Conservation (phyloP, 2,888 invertebrate genomes). For the Anthrax anthrax region DNA sequence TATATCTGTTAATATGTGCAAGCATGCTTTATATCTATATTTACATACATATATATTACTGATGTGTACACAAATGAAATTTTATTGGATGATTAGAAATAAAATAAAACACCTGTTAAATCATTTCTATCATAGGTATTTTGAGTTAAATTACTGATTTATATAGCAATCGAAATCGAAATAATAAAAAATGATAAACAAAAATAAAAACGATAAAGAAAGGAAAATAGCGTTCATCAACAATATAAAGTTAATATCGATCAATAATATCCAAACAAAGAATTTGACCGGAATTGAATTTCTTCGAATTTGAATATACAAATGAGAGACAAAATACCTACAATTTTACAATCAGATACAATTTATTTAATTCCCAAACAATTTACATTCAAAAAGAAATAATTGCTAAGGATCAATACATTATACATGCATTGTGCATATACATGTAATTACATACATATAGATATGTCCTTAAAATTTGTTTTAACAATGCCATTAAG, state of each 20-base stretch:
- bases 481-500: conserved; percentile 2
- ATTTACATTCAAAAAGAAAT: conserved; percentile 1
- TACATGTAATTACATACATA: no score
- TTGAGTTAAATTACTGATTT: no score
- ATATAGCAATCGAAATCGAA: no score
- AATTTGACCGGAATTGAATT: not conserved
- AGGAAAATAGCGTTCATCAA: conserved; percentile 1
- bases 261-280: conserved; percentile 26
- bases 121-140: not conserved
- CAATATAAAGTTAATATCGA: conserved; percentile 35
- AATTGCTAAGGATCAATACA: conserved; percentile 4
- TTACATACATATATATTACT: no score
- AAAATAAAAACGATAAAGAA: not conserved
- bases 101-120: not conserved
- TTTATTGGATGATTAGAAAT: not conserved
- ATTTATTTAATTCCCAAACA: conserved; percentile 3
- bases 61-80: not conserved
- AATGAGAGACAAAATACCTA: not conserved
- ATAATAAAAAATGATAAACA: not conserved
- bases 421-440: not conserved
- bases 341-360: not conserved
- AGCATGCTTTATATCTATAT: no score
- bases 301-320: not conserved
- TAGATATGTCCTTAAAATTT: not conserved
- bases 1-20: no score